Conservation (phyloP, 2,113 vertebrate genomes). For the Ranitomeya imitator region DNA sequence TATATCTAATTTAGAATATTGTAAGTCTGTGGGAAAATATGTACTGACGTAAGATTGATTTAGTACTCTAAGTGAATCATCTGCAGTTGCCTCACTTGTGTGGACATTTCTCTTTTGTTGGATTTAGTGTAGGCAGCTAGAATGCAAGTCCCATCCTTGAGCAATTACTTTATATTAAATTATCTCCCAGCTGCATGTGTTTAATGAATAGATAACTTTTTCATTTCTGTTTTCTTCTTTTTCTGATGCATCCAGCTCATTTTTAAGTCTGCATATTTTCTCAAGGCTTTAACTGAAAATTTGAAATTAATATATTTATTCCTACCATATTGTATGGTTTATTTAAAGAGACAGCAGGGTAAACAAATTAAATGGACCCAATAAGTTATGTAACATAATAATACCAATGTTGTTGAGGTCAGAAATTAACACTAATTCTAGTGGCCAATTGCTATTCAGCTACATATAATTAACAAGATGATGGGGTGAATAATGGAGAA, state of each 20-base stretch:
- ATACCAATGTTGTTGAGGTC: not conserved
- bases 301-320: conserved; percentile 17
- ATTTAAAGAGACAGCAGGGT: not conserved
- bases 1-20: conserved; percentile 62
- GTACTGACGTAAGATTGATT: conserved; percentile 36
- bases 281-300: conserved; percentile 15
- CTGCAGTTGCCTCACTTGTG: conserved; percentile 26
- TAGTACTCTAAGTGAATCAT: conserved; percentile 45
- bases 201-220: conserved; percentile 52
- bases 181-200: conserved; percentile 51
- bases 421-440: too few species aligned
- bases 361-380: not conserved
- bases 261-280: conserved; percentile 12
- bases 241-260: conserved; percentile 16
- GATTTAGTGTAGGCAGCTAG: conserved; percentile 35
- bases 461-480: too few species aligned
- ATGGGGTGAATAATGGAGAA: too few species aligned
- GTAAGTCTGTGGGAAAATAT: conserved; percentile 51
- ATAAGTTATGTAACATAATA: not conserved
- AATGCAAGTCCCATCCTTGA: conserved; percentile 36
- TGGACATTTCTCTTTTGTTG: conserved; percentile 40
- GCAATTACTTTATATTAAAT: conserved; percentile 52
- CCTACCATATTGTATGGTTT: not conserved
- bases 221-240: not conserved
- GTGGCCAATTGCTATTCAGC: too few species aligned